Conservation (phyloP, 2,113 vertebrate species). For the Tretioscincus oriximinensis region DNA sequence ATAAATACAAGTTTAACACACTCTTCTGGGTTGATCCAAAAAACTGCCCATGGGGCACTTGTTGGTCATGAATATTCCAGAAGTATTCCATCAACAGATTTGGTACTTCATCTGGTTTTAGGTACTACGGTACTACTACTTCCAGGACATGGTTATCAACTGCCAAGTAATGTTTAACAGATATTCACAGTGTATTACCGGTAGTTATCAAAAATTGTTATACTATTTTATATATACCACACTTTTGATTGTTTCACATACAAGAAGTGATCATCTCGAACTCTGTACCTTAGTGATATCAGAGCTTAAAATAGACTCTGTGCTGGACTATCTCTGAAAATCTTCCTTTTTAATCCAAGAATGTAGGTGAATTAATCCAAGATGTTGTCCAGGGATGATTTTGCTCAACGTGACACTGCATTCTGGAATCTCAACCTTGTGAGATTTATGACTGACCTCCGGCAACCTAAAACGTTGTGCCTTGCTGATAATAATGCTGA, state of each 20-base stretch:
- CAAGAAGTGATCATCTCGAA: not conserved
- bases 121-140: not conserved
- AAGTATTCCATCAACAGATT: not conserved
- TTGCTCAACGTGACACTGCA: conserved; percentile 1
- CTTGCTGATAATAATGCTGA: not conserved
- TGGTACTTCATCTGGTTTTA: not conserved
- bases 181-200: not conserved
- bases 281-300: not conserved
- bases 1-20: no score
- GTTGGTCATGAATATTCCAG: not conserved
- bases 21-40: not conserved
- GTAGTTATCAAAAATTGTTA: not conserved
- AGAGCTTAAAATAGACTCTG: not conserved
- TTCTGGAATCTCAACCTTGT: not conserved
- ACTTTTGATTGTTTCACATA: not conserved
- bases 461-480: not conserved
- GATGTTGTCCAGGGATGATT: not conserved
- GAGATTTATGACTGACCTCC: not conserved
- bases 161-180: not conserved
- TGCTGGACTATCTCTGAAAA: not conserved
- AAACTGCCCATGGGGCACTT: not conserved
- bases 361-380: no score
- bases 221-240: not conserved
- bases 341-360: not conserved
- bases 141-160: not conserved